These are phyloP conservation scores for Toxotes chatareus DNA, from an alignment of 2,113 vertebrate genomes.

Conservation along the genomic window DNA sequence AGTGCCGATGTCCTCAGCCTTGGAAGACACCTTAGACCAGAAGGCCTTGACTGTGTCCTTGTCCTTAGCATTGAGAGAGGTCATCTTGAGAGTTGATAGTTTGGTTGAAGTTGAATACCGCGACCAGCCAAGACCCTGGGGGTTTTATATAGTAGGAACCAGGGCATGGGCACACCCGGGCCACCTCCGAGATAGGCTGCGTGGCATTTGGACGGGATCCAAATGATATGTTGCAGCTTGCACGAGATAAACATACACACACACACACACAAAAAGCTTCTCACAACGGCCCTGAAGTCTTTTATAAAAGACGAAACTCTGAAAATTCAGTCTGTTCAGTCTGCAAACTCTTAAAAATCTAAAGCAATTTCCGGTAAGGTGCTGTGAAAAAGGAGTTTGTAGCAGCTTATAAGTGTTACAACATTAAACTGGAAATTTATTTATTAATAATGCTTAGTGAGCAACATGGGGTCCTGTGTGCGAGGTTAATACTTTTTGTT, in stretches of 20 bases:
- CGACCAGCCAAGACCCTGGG: background rate
- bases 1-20: conserved; percentile 36
- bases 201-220: background rate
- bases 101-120: conserved; percentile 13
- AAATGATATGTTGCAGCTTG: conserved; percentile 13
- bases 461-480: background rate
- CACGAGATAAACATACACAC: conserved; percentile 19
- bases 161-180: background rate
- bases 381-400: background rate
- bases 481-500: no score
- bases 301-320: background rate
- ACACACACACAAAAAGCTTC: background rate
- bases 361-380: no score
- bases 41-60: conserved; percentile 73
- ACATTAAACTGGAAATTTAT: no score
- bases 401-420: no score
- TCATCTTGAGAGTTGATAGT: conserved; percentile 29
- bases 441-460: background rate
- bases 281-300: background rate
- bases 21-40: conserved; percentile 73
- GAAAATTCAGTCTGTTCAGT: no score
- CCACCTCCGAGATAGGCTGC: conserved; percentile 17
- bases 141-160: background rate
- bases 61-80: conserved; percentile 73
- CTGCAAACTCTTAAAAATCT: no score